phyloP scores from a whole-genome alignment of 2,113 vertebrate species.

The Sylvia atricapilla region DNA sequence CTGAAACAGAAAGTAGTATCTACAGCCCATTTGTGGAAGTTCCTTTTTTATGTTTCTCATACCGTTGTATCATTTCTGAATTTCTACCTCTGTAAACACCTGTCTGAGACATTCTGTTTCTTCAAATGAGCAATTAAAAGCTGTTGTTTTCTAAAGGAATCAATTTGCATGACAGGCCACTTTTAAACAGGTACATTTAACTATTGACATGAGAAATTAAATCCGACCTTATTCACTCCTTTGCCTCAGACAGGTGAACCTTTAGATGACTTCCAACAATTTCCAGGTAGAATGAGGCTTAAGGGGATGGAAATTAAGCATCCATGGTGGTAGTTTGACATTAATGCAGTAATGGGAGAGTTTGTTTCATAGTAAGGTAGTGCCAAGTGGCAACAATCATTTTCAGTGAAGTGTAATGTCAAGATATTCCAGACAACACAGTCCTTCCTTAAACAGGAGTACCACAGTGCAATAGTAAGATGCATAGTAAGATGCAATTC shows the following conservation, averaged over 20 bases:
- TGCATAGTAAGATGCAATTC: not conserved
- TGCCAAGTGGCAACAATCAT: not conserved
- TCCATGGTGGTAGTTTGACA: not conserved
- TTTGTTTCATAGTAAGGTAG: not conserved
- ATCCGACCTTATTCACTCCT: not conserved
- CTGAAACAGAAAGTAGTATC: not conserved
- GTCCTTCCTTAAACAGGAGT: not conserved
- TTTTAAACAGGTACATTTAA: not conserved
- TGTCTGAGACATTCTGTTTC: not conserved
- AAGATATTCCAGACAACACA: not conserved
- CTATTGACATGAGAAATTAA: not conserved
- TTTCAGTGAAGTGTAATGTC: not conserved
- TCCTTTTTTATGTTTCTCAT: not conserved
- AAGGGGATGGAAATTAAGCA: not conserved
- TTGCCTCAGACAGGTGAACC: not conserved
- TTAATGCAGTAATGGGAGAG: not conserved
- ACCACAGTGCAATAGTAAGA: not conserved
- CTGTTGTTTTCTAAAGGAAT: not conserved
- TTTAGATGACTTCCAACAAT: not conserved
- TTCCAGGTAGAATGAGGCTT: not conserved
- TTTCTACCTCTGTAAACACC: not conserved
- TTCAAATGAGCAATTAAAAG: not conserved
- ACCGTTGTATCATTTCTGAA: not conserved
- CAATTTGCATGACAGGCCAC: not conserved
- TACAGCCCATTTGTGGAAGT: not conserved